Conservation (phyloP, 2,888 invertebrate species). For the Liodrosophila aerea region DNA sequence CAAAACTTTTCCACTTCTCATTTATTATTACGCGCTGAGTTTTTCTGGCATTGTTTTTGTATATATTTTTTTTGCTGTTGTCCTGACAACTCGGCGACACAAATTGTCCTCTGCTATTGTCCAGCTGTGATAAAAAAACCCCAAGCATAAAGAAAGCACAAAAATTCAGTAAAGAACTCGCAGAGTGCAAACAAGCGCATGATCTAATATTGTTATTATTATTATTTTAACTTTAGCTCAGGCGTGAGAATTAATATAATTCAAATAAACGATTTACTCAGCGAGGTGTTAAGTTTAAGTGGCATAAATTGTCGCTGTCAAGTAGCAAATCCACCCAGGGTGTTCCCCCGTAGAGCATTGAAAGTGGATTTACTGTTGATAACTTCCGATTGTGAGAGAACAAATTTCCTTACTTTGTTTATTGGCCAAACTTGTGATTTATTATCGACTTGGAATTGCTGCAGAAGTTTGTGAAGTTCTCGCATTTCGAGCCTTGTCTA, state of each 20-base stretch:
- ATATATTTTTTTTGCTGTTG: slow-evolving; percentile 40
- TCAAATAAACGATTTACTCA: slow-evolving; percentile 70
- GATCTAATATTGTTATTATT: slow-evolving; percentile 32
- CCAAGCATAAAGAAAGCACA: slow-evolving; percentile 17
- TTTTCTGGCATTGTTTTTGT: slow-evolving; percentile 19
- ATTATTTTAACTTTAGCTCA: slow-evolving; percentile 15
- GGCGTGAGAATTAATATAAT: slow-evolving; percentile 63
- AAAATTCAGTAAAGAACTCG: slow-evolving; percentile 39
- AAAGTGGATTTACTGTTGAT: slow-evolving; percentile 1
- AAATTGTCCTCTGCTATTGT: slow-evolving; percentile 47
- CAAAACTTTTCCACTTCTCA: slow-evolving; percentile 76
- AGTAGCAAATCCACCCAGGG: not conserved
- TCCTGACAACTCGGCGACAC: slow-evolving; percentile 65
- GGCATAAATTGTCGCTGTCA: slow-evolving; percentile 63
- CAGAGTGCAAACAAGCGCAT: slow-evolving; percentile 59
- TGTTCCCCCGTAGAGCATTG: not conserved
- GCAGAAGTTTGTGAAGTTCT: slow-evolving; percentile 2
- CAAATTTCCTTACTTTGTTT: slow-evolving; percentile 25
- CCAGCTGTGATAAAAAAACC: slow-evolving; percentile 22
- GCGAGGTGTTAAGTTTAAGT: slow-evolving; percentile 73
- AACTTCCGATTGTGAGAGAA: slow-evolving; percentile 15
- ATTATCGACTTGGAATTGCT: slow-evolving; percentile 11
- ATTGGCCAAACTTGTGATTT: slow-evolving; percentile 46
- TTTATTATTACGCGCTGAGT: slow-evolving; percentile 72
- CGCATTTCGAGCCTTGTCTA: no score